These are phyloP conservation scores for Atherinosoma microstoma DNA, from an alignment of 2,797 vertebrate species.

Conservation along the genomic window DNA sequence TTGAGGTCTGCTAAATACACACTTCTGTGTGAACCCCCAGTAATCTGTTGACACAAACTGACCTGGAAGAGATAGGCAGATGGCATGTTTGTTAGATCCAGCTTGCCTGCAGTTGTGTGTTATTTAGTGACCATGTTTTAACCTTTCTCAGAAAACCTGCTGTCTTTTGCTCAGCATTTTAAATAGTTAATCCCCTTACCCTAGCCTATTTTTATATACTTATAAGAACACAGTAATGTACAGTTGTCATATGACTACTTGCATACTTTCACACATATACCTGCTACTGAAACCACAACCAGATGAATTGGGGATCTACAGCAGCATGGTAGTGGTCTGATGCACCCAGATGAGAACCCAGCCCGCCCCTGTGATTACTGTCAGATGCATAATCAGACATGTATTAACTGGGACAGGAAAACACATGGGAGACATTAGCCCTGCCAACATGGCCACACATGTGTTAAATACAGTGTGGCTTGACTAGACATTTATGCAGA, in stretches of 20 bases:
- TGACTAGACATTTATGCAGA: slow-evolving; percentile 47
- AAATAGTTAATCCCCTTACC: slow-evolving; percentile 32
- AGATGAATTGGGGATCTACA: slow-evolving; percentile 60
- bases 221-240: slow-evolving; percentile 37
- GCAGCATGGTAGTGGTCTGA: slow-evolving; percentile 56
- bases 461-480: slow-evolving; percentile 38
- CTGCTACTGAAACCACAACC: slow-evolving; percentile 73
- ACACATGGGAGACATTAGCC: slow-evolving; percentile 69
- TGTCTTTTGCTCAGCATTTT: slow-evolving; percentile 14
- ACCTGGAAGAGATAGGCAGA: slow-evolving; percentile 27
- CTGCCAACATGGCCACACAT: slow-evolving; percentile 52
- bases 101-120: slow-evolving; percentile 30
- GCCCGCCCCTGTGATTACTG: slow-evolving; percentile 67
- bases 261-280: slow-evolving; percentile 54
- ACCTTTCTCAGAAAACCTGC: slow-evolving; percentile 23
- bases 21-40: slow-evolving; percentile 40
- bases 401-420: slow-evolving; percentile 44
- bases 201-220: slow-evolving; percentile 30
- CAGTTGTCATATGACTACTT: slow-evolving; percentile 41
- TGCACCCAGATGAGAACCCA: slow-evolving; percentile 61
- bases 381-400: slow-evolving; percentile 63
- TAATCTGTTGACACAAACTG: slow-evolving; percentile 30
- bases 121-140: slow-evolving; percentile 27
- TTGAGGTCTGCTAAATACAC: slow-evolving; percentile 56
- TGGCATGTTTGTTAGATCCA: slow-evolving; percentile 1